Conservation (phyloP, 2,797 vertebrate genomes). For the Parauchenoglanis ngamensis region DNA sequence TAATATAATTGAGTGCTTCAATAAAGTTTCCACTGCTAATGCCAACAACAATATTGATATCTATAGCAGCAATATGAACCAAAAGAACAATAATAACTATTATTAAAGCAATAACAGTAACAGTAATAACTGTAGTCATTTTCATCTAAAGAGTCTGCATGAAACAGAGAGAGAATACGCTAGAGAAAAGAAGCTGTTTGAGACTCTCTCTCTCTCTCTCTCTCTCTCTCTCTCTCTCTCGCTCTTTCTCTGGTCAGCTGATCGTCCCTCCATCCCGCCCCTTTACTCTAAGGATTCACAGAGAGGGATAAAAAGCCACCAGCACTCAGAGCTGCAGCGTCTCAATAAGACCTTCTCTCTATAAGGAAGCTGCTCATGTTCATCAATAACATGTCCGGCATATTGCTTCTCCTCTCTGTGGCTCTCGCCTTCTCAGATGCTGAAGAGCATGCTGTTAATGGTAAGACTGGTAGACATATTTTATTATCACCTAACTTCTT, state of each 20-base stretch:
- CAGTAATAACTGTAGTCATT: not conserved
- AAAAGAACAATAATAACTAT: not conserved
- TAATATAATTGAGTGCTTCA: too few species aligned
- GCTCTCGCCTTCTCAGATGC: slow-evolving; percentile 63
- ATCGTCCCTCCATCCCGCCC: slow-evolving; percentile 23
- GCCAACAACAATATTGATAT: not conserved
- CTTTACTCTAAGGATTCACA: slow-evolving; percentile 58
- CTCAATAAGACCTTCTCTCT: slow-evolving; percentile 11
- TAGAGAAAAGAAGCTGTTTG: not conserved
- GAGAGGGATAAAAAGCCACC: slow-evolving; percentile 22
- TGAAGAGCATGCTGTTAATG: slow-evolving; percentile 72
- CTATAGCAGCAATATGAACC: not conserved
- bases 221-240: not conserved
- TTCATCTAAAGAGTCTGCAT: not conserved
- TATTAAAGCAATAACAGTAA: not conserved
- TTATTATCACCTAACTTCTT: too few species aligned
- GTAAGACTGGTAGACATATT: slow-evolving; percentile 55
- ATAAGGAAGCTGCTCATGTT: slow-evolving; percentile 51
- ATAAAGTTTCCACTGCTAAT: too few species aligned
- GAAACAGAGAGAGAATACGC: not conserved
- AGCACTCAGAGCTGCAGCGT: not conserved
- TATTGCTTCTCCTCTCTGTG: slow-evolving; percentile 69
- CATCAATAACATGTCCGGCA: slow-evolving; percentile 67
- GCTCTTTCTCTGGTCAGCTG: slow-evolving; percentile 26
- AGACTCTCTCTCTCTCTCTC: not conserved